A percentile compares a stretch with the other conserved stretches of the same genome.
Evolutionary conservation across 2,113 vertebrate genomes (phyloP).

Genomic region (Sander vitreus): DNA sequence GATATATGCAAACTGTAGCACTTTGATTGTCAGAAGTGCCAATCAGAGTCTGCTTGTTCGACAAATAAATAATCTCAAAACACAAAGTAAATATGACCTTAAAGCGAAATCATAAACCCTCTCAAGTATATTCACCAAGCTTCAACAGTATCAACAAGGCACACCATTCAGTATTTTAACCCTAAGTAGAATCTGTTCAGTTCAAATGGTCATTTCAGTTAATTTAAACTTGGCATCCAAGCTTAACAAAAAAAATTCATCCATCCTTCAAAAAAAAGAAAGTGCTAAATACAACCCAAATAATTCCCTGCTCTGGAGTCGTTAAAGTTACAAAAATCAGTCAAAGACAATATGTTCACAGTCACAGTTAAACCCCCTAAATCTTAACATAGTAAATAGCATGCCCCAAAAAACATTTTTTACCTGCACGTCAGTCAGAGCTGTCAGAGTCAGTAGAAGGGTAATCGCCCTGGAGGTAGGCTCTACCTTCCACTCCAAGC

Average conservation of each 20-base stretch:
- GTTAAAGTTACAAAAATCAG: neutral
- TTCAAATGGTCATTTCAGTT: too few relatives aligned
- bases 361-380: neutral
- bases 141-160: neutral
- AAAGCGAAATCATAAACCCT: too few relatives aligned
- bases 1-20: neutral
- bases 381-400: too few relatives aligned
- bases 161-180: neutral
- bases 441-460: slow-evolving; percentile 2
- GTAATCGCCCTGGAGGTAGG: neutral
- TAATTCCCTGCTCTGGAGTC: neutral
- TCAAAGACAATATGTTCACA: neutral
- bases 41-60: neutral
- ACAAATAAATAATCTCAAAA: neutral
- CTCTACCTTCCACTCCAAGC: too few relatives aligned
- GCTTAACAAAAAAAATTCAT: too few relatives aligned
- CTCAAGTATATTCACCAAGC: neutral
- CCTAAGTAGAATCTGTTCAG: neutral
- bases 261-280: neutral
- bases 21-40: neutral
- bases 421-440: slow-evolving; percentile 3
- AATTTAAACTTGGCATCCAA: neutral
- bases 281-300: too few relatives aligned
- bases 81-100: neutral
- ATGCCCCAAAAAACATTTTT: neutral